These are phyloP conservation scores for Phortica okadai DNA, from an alignment of 2,888 invertebrate species.

Conservation along the genomic window DNA sequence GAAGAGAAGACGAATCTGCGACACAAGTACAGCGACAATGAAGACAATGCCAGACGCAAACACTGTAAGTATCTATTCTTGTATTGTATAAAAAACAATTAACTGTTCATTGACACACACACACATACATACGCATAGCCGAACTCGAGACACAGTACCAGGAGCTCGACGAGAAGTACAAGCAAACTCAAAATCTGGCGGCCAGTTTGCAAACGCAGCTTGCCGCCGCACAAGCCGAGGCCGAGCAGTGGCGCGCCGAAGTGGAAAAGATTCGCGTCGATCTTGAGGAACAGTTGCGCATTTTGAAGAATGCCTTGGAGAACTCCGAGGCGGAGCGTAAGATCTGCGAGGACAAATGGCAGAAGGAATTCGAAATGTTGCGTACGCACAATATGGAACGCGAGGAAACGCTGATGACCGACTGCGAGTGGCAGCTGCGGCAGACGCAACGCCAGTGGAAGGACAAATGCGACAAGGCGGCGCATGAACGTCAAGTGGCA, in stretches of 20 bases:
- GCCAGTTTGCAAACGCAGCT: slow-evolving; percentile 73
- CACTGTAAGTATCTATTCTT: slow-evolving; percentile 63
- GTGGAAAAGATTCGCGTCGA: slow-evolving; percentile 77
- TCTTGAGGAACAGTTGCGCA: slow-evolving; percentile 78
- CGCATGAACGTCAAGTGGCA: slow-evolving; percentile 79
- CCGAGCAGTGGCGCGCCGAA: slow-evolving; percentile 71
- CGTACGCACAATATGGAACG: slow-evolving; percentile 81
- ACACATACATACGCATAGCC: slow-evolving; percentile 53
- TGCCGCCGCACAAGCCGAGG: slow-evolving; percentile 71
- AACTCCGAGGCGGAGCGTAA: slow-evolving; percentile 80
- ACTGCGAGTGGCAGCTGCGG: slow-evolving; percentile 90
- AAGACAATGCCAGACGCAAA: slow-evolving; percentile 73
- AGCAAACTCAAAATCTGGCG: slow-evolving; percentile 77
- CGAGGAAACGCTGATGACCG: slow-evolving; percentile 85
- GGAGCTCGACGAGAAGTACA: slow-evolving; percentile 77
- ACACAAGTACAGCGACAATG: slow-evolving; percentile 72
- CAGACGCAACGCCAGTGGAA: slow-evolving; percentile 85
- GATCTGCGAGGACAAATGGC: slow-evolving; percentile 80
- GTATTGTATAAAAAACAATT: neutral
- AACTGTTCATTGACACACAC: neutral
- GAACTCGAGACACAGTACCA: slow-evolving; percentile 77
- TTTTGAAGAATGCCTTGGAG: slow-evolving; percentile 79
- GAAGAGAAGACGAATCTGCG: slow-evolving; percentile 73
- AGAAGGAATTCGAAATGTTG: slow-evolving; percentile 81
- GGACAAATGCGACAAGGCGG: slow-evolving; percentile 80